A percentile compares a stretch with the other conserved stretches of the same genome.
These are phyloP conservation scores for Triplophysa siluroides DNA, from an alignment of 2,113 vertebrate genomes.

Conservation along the genomic window DNA sequence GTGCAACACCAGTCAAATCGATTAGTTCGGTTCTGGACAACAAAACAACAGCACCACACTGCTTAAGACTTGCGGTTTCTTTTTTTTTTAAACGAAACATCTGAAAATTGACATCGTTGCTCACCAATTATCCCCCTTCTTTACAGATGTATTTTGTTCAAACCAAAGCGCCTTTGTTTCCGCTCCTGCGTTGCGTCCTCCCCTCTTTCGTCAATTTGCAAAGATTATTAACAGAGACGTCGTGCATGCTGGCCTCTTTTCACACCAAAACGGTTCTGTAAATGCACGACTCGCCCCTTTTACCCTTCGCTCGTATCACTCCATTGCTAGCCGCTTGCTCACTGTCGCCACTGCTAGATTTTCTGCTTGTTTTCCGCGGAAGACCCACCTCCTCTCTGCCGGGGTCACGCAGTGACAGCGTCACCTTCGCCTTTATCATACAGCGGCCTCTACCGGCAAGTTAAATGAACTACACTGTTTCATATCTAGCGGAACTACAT, in stretches of 20 bases:
- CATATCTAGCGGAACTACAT: conserved; percentile 22
- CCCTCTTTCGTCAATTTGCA: conserved; percentile 29
- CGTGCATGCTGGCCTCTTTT: conserved; percentile 38
- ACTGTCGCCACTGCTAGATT: conserved; percentile 52
- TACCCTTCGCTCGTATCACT: conserved; percentile 61
- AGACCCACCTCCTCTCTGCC: conserved; percentile 45
- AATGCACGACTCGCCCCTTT: conserved; percentile 55
- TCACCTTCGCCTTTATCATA: conserved; percentile 45
- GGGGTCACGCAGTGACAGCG: conserved; percentile 39
- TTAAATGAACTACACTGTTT: not conserved
- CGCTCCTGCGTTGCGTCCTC: conserved; percentile 39
- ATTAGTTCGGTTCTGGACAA: not conserved
- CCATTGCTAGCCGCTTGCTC: conserved; percentile 68
- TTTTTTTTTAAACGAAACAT: not conserved
- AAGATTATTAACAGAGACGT: conserved; percentile 23
- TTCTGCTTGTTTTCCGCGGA: conserved; percentile 59
- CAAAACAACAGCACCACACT: conserved; percentile 3
- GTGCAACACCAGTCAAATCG: conserved; percentile 19
- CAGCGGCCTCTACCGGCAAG: conserved; percentile 62
- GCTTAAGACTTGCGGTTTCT: conserved; percentile 2
- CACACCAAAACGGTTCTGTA: conserved; percentile 59
- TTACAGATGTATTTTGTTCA: conserved; percentile 40
- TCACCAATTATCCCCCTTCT: conserved; percentile 50
- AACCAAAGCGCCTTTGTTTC: conserved; percentile 49
- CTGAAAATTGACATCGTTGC: conserved; percentile 41